These are phyloP conservation scores for Silurus meridionalis DNA, from an alignment of 2,113 vertebrate species.

Conservation along the genomic window DNA sequence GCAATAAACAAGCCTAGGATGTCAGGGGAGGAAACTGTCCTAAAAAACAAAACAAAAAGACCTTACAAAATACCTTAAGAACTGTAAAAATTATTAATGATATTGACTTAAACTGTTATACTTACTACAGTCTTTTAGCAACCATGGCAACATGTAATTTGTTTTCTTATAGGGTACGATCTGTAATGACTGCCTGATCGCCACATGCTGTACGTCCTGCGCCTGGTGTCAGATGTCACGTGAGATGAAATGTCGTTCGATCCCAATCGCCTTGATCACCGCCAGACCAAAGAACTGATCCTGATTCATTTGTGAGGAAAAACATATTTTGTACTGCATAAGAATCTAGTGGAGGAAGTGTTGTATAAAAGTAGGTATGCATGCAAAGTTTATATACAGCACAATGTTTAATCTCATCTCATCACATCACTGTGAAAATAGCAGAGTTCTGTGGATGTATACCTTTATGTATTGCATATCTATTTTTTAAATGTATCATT, in stretches of 20 bases:
- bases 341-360: too few relatives aligned
- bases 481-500: not conserved
- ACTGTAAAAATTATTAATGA: not conserved
- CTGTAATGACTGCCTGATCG: conserved; percentile 52
- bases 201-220: conserved; percentile 42
- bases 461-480: not conserved
- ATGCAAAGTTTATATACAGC: not conserved
- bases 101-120: too few relatives aligned
- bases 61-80: too few relatives aligned
- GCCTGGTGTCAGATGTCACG: conserved; percentile 58
- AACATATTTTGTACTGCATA: not conserved
- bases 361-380: not conserved
- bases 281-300: not conserved
- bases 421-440: not conserved
- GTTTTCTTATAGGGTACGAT: conserved; percentile 47
- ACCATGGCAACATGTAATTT: not conserved
- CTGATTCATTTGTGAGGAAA: not conserved
- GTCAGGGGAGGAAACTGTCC: not conserved
- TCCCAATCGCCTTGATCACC: conserved; percentile 48
- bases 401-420: not conserved
- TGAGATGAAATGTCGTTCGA: conserved; percentile 48
- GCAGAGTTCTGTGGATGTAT: conserved; percentile 1
- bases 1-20: not conserved
- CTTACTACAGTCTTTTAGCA: too few relatives aligned
- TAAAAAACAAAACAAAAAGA: not conserved